phyloP scores from a whole-genome alignment of 2,888 invertebrate genomes.

The Isoperla grammatica region DNA sequence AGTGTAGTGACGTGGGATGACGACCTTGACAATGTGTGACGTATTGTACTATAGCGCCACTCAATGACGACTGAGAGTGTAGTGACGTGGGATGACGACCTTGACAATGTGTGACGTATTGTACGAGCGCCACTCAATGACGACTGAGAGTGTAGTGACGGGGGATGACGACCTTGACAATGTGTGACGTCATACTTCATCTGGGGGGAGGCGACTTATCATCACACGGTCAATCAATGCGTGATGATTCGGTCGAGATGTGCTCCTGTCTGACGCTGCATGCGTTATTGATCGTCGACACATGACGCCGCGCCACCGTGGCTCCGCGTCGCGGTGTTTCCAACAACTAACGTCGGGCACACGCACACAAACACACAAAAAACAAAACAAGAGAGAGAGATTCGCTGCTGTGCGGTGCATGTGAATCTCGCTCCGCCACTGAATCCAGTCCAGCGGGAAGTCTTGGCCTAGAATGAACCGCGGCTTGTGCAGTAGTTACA shows the following conservation, averaged over 20 bases:
- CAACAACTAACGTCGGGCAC: background rate
- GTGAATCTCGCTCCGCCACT: constrained; percentile 10
- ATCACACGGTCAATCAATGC: background rate
- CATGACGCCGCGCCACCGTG: constrained; percentile 20
- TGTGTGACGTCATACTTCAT: too few relatives aligned
- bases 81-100: too few relatives aligned
- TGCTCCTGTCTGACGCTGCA: constrained; percentile 1
- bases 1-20: too few relatives aligned
- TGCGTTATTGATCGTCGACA: constrained; percentile 19
- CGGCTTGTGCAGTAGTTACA: background rate
- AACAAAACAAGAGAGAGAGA: constrained; percentile 13
- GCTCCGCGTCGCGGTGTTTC: constrained; percentile 18
- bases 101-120: too few relatives aligned
- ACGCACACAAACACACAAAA: constrained; percentile 14
- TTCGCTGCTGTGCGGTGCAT: constrained; percentile 7
- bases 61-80: too few relatives aligned
- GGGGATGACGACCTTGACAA: too few relatives aligned
- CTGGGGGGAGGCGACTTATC: background rate
- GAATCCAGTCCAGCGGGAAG: constrained; percentile 17
- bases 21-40: too few relatives aligned
- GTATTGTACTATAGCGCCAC: too few relatives aligned
- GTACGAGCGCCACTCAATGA: too few relatives aligned
- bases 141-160: too few relatives aligned
- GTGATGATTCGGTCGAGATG: background rate
- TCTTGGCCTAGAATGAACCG: constrained; percentile 17